These are phyloP conservation scores for Yoshiicerus persimilis DNA, from an alignment of 1,140 invertebrate species.

Conservation along the genomic window DNA sequence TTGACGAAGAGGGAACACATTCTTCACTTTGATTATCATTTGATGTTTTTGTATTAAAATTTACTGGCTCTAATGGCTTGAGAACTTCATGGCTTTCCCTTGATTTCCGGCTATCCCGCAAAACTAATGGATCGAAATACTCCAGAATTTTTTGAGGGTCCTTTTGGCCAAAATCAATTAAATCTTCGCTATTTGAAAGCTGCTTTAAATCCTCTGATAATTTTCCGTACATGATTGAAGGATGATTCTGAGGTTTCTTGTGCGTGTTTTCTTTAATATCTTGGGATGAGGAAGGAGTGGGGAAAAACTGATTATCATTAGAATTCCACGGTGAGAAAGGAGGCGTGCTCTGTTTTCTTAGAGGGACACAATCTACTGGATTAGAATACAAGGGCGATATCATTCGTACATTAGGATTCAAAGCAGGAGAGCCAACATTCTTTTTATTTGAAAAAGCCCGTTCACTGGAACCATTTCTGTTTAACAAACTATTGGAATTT, in stretches of 20 bases:
- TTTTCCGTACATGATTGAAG: neutral
- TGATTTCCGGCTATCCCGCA: neutral
- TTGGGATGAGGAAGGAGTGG: neutral
- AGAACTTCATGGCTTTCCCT: neutral
- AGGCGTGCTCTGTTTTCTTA: neutral
- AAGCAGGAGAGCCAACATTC: neutral
- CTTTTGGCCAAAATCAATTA: slow-evolving; percentile 43
- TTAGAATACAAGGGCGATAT: neutral
- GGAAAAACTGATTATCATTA: neutral
- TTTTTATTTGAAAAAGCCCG: neutral
- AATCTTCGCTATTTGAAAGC: slow-evolving; percentile 29
- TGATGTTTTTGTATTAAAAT: neutral
- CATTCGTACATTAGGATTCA: neutral
- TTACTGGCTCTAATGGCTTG: neutral
- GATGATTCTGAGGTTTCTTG: neutral
- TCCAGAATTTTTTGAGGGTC: slow-evolving; percentile 42
- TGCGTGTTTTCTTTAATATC: neutral
- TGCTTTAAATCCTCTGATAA: slow-evolving; percentile 23
- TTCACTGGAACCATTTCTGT: neutral
- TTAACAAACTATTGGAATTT: slow-evolving; percentile 23
- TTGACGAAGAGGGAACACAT: neutral
- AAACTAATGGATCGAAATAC: slow-evolving; percentile 44
- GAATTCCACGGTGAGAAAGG: neutral
- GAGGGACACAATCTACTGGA: neutral
- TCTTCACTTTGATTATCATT: neutral